Percentiles rank a stretch among this genome's conserved stretches.
Conservation (phyloP, 2,888 invertebrate genomes). For the Oscheius sp. region DNA sequence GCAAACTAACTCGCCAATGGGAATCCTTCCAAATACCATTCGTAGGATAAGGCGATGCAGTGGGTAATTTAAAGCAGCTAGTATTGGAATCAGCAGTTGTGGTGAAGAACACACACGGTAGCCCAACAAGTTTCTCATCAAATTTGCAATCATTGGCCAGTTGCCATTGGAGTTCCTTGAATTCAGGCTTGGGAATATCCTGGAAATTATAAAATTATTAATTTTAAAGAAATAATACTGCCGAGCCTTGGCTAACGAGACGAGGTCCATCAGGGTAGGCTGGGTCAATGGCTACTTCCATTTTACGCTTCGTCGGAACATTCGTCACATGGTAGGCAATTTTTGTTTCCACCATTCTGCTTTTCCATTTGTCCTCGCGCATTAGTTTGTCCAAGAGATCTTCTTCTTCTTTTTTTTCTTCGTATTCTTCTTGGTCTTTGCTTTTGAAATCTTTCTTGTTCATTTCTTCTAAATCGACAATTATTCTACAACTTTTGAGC, state of each 20-base stretch:
- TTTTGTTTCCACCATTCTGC: not conserved
- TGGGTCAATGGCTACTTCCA: too few species aligned
- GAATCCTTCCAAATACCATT: not conserved
- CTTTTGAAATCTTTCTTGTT: too few species aligned
- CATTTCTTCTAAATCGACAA: too few species aligned
- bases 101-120: conserved; percentile 32
- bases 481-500: too few species aligned
- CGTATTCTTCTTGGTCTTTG: too few species aligned
- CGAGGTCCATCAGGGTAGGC: too few species aligned
- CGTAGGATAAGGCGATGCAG: conserved; percentile 7
- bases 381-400: too few species aligned
- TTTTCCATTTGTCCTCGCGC: too few species aligned
- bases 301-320: not conserved
- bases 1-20: conserved; percentile 15
- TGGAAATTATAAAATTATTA: too few species aligned
- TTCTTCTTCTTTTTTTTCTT: too few species aligned
- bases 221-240: too few species aligned
- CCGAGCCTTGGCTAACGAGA: too few species aligned
- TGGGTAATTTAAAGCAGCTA: conserved; percentile 7
- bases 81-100: not conserved
- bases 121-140: conserved; percentile 19
- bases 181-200: not conserved
- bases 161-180: conserved; percentile 4
- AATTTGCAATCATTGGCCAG: conserved; percentile 24
- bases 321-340: not conserved